Percentiles rank a stretch among this genome's conserved stretches.
These are phyloP conservation scores for Sebastes kiyomatsui DNA, from an alignment of 2,797 vertebrate genomes.

Conservation along the genomic window DNA sequence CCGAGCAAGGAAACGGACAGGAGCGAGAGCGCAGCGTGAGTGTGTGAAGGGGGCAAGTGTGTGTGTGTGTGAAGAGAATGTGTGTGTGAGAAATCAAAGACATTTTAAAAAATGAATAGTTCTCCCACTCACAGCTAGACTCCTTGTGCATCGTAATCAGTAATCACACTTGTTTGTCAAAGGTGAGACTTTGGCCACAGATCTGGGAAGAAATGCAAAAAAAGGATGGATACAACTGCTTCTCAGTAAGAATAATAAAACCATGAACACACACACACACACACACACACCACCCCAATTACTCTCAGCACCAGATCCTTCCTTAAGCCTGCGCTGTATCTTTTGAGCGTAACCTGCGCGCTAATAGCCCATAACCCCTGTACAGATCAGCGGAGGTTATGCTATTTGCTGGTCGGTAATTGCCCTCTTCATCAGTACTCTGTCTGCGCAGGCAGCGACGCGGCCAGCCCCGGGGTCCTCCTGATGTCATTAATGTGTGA, in stretches of 20 bases:
- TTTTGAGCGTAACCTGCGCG: conserved; percentile 69
- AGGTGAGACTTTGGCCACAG: conserved; percentile 32
- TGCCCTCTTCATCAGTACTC: conserved; percentile 94
- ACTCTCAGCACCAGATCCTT: conserved; percentile 64
- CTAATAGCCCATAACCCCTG: conserved; percentile 77
- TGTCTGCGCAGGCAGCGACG: conserved; percentile 93
- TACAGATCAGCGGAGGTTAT: conserved; percentile 76
- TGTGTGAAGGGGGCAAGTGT: conserved; percentile 33
- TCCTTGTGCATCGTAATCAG: conserved; percentile 59
- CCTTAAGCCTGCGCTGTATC: conserved; percentile 64
- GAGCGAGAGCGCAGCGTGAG: conserved; percentile 48
- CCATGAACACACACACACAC: not conserved
- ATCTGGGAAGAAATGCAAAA: conserved; percentile 1
- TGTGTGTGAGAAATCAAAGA: conserved; percentile 72
- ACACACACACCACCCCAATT: conserved; percentile 54
- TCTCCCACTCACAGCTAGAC: conserved; percentile 49
- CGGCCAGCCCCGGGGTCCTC: conserved; percentile 94
- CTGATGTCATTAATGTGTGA: conserved; percentile 99
- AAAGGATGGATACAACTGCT: not conserved
- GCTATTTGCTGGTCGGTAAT: conserved; percentile 77
- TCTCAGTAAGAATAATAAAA: conserved; percentile 14
- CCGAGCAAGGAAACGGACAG: conserved; percentile 64
- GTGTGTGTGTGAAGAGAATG: conserved; percentile 23
- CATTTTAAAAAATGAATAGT: conserved; percentile 73
- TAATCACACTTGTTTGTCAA: conserved; percentile 26